A percentile compares a stretch with the other conserved stretches of the same genome.
These are phyloP conservation scores for Parnassius mnemosyne DNA, from an alignment of 2,888 invertebrate genomes.

Conservation along the genomic window DNA sequence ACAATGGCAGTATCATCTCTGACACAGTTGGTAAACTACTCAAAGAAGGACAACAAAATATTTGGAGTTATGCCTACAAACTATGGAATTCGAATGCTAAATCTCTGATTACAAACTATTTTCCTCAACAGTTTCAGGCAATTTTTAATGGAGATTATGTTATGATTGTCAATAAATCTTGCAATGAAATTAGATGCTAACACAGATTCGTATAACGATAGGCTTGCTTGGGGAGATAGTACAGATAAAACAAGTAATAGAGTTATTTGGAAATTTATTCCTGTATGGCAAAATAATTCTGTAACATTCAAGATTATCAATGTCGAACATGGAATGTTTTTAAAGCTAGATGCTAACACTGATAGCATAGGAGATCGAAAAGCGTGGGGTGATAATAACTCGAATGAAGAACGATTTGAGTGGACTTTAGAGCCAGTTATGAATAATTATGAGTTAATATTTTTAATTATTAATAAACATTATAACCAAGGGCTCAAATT, in stretches of 20 bases:
- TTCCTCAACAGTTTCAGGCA: constrained; percentile 37
- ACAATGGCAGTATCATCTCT: constrained; percentile 27
- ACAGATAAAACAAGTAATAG: constrained; percentile 32
- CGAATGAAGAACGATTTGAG: constrained; percentile 30
- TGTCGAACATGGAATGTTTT: constrained; percentile 34
- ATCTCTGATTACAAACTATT: constrained; percentile 35
- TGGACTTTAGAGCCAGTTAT: constrained; percentile 41
- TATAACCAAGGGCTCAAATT: constrained; percentile 40
- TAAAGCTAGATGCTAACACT: constrained; percentile 37
- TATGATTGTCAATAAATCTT: constrained; percentile 37
- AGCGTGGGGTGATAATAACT: constrained; percentile 34
- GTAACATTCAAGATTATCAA: constrained; percentile 42
- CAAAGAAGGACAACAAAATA: constrained; percentile 28
- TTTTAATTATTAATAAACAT: constrained; percentile 39
- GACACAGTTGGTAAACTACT: constrained; percentile 37
- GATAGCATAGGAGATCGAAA: constrained; percentile 37
- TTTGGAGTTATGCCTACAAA: constrained; percentile 39
- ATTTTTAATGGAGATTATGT: constrained; percentile 37
- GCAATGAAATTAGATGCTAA: constrained; percentile 37
- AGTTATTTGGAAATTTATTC: constrained; percentile 41
- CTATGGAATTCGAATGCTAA: constrained; percentile 36
- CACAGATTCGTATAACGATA: constrained; percentile 31
- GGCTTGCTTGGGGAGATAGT: constrained; percentile 37
- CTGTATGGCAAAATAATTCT: constrained; percentile 36
- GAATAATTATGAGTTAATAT: constrained; percentile 34